Percentiles rank a stretch among this genome's conserved stretches.
Conservation (phyloP, 1,140 invertebrate species). For the Bombus vancouverensis region DNA sequence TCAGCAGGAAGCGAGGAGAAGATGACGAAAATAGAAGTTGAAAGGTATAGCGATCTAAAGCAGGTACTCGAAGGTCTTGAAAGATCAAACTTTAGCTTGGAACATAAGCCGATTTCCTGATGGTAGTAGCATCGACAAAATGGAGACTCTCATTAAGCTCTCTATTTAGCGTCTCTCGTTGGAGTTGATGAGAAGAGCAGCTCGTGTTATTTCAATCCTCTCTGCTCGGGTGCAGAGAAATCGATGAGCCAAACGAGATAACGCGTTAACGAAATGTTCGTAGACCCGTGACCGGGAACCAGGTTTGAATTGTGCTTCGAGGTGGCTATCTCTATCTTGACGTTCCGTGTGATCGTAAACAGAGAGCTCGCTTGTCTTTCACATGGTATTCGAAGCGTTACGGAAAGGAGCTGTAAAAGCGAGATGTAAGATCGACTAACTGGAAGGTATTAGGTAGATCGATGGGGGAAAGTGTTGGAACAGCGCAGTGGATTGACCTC, state of each 20-base stretch:
- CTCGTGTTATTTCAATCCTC: conserved; percentile 17
- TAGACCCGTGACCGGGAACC: conserved; percentile 20
- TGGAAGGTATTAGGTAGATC: conserved; percentile 58
- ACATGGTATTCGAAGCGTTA: conserved; percentile 40
- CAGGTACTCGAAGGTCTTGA: background rate
- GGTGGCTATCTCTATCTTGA: conserved; percentile 46
- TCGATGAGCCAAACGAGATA: conserved; percentile 49
- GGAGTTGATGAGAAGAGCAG: background rate
- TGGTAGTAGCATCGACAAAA: background rate
- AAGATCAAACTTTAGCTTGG: background rate
- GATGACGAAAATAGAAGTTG: too few species aligned
- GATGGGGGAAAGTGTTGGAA: conserved; percentile 61
- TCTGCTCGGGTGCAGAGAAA: conserved; percentile 8
- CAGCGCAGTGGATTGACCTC: background rate
- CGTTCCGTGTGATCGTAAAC: conserved; percentile 51
- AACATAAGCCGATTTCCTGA: background rate
- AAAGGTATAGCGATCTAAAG: background rate
- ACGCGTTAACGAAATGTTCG: conserved; percentile 44
- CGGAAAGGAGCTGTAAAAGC: conserved; percentile 44
- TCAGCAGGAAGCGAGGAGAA: too few species aligned
- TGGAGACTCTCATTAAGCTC: conserved; percentile 17
- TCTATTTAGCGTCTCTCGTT: background rate
- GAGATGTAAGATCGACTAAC: conserved; percentile 44
- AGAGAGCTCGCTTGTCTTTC: conserved; percentile 40
- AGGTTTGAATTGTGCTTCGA: conserved; percentile 18